These are phyloP conservation scores for Sthenelais limicola DNA, from an alignment of 2,888 invertebrate species.

Conservation along the genomic window DNA sequence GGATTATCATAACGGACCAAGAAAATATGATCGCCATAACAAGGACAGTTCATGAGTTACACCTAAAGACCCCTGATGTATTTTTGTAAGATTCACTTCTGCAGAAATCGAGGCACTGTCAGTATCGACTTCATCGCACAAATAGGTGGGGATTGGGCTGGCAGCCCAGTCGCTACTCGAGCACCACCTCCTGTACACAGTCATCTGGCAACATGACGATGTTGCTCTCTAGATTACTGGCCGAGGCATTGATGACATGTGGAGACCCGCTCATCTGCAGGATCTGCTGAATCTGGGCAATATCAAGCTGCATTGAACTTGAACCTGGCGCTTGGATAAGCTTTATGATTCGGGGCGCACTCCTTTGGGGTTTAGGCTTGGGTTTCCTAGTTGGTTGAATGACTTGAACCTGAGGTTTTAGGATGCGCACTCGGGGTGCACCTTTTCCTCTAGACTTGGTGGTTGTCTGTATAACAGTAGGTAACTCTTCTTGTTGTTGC, in stretches of 20 bases:
- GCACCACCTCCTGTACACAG: conserved; percentile 36
- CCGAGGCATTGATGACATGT: background rate
- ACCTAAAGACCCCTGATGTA: too few species aligned
- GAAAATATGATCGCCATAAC: too few species aligned
- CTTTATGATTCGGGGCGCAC: conserved; percentile 14
- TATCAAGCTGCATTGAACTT: conserved; percentile 5
- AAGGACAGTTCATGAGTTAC: too few species aligned
- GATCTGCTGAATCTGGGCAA: conserved; percentile 23
- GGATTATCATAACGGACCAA: too few species aligned
- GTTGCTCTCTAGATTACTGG: background rate
- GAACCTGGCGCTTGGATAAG: conserved; percentile 22
- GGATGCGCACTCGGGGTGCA: conserved; percentile 22
- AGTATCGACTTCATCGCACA: too few species aligned
- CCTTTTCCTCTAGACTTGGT: conserved; percentile 4
- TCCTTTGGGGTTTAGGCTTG: background rate
- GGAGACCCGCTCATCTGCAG: conserved; percentile 6
- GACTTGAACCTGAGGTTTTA: conserved; percentile 19
- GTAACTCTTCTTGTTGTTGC: conserved; percentile 16
- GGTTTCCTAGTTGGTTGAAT: too few species aligned
- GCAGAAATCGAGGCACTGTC: too few species aligned
- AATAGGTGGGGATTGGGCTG: too few species aligned
- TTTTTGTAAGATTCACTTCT: too few species aligned
- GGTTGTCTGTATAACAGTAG: conserved; percentile 6
- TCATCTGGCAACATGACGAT: conserved; percentile 31
- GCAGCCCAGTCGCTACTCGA: too few species aligned